These are phyloP conservation scores for Sceliomorpha sp. DNA, from an alignment of 2,888 invertebrate genomes.

Conservation along the genomic window DNA sequence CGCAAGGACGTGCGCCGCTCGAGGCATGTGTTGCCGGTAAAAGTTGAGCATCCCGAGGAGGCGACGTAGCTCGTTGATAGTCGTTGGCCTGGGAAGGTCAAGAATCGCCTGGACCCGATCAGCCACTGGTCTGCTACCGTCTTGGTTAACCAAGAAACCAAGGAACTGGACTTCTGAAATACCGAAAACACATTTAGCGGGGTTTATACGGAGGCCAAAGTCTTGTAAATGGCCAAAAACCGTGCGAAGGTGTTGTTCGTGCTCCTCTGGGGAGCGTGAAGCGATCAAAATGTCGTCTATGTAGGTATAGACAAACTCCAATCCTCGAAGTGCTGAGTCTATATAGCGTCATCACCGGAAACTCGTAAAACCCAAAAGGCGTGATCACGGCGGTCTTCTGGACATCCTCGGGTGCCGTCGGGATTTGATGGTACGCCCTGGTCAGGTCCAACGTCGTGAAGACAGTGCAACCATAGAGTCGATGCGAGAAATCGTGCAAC, in stretches of 20 bases:
- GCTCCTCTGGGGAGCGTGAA: constrained; percentile 18
- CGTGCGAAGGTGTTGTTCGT: constrained; percentile 21
- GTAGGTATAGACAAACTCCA: constrained; percentile 26
- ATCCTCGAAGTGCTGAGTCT: constrained; percentile 8
- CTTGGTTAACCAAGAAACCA: constrained; percentile 15
- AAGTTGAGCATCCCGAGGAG: constrained; percentile 28
- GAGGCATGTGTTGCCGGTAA: constrained; percentile 20
- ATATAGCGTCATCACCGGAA: constrained; percentile 26
- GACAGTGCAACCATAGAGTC: constrained; percentile 49
- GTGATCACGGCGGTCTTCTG: constrained; percentile 40
- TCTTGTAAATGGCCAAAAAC: constrained; percentile 11
- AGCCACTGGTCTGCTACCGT: constrained; percentile 10
- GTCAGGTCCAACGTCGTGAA: constrained; percentile 38
- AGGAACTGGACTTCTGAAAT: constrained; percentile 21
- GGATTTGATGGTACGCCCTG: constrained; percentile 31
- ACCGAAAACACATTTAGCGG: constrained; percentile 31
- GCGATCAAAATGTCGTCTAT: constrained; percentile 39
- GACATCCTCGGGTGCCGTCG: constrained; percentile 30
- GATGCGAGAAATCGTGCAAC: constrained; percentile 58
- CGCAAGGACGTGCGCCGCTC: constrained; percentile 16
- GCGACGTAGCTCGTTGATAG: constrained; percentile 13
- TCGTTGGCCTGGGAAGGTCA: constrained; percentile 16
- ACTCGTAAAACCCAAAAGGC: constrained; percentile 52
- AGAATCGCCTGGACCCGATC: constrained; percentile 3
- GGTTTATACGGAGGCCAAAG: constrained; percentile 24